These are phyloP conservation scores for Zygaena filipendulae DNA, from an alignment of 2,888 invertebrate species.

Conservation along the genomic window DNA sequence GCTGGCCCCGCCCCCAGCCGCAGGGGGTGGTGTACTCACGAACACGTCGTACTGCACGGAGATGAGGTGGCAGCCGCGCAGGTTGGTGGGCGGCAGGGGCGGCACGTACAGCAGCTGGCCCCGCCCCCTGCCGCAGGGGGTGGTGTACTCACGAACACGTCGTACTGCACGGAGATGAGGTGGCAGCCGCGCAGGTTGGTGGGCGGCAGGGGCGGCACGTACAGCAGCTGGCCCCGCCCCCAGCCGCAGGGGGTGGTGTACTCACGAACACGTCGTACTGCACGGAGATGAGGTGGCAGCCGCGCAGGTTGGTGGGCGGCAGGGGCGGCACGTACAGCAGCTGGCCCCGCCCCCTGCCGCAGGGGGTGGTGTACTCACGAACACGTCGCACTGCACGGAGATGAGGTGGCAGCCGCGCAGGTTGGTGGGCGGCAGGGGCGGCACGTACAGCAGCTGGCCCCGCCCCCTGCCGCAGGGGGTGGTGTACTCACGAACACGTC, in stretches of 20 bases:
- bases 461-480: no score
- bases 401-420: neutral
- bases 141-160: no score
- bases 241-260: no score
- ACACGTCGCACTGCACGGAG: no score
- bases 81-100: slow-evolving; percentile 91
- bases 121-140: no score
- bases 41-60: no score
- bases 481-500: slow-evolving; percentile 87
- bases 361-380: no score
- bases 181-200: neutral
- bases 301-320: neutral
- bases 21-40: no score
- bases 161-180: no score
- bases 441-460: no score
- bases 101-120: slow-evolving; percentile 92
- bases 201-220: slow-evolving; percentile 2
- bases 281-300: neutral
- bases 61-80: neutral
- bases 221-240: slow-evolving; percentile 1
- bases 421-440: neutral
- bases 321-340: slow-evolving; percentile 3
- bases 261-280: no score
- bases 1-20: slow-evolving; percentile 90
- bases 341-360: no score